Percentiles rank a stretch among this genome's conserved stretches.
Evolutionary conservation across 2,888 invertebrate genomes (phyloP).

Genomic region (Nymphalis c-album): DNA sequence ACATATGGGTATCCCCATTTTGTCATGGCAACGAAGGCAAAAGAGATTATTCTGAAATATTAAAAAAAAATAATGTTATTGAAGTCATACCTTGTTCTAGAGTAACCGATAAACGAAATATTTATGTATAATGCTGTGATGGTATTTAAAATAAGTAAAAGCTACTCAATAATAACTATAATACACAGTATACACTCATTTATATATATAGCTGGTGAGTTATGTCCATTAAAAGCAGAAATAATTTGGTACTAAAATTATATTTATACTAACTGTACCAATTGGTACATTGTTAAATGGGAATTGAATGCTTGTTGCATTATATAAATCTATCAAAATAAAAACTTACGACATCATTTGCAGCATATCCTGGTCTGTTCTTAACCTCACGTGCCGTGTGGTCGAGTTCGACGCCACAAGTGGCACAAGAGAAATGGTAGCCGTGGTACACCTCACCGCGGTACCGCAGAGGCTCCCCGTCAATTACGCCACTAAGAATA

Average conservation of each 20-base stretch:
- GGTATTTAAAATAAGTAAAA: too few relatives aligned
- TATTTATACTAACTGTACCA: too few relatives aligned
- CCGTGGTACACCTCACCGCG: slow-evolving; percentile 99
- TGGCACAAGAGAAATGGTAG: slow-evolving; percentile 98
- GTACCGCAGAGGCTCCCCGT: slow-evolving; percentile 94
- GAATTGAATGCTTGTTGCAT: too few relatives aligned
- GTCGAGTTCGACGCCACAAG: slow-evolving; percentile 95
- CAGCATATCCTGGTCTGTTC: slow-evolving; percentile 92
- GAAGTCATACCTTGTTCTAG: too few relatives aligned
- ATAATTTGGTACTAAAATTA: too few relatives aligned
- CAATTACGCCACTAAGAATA: slow-evolving; percentile 88
- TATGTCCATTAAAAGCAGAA: too few relatives aligned
- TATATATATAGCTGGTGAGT: too few relatives aligned
- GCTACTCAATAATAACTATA: too few relatives aligned
- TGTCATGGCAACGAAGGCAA: slow-evolving; percentile 98
- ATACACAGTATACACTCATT: too few relatives aligned
- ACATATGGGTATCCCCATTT: slow-evolving; percentile 99
- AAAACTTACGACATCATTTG: slow-evolving; percentile 89
- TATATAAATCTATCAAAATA: neutral
- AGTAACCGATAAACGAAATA: too few relatives aligned
- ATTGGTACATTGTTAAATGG: too few relatives aligned
- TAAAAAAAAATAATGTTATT: neutral
- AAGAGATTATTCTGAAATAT: slow-evolving; percentile 93
- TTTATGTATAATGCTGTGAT: too few relatives aligned
- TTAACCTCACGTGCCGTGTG: slow-evolving; percentile 98